Evolutionary conservation across 1,140 invertebrate species (phyloP).

Genomic region (Uloborus diversus): DNA sequence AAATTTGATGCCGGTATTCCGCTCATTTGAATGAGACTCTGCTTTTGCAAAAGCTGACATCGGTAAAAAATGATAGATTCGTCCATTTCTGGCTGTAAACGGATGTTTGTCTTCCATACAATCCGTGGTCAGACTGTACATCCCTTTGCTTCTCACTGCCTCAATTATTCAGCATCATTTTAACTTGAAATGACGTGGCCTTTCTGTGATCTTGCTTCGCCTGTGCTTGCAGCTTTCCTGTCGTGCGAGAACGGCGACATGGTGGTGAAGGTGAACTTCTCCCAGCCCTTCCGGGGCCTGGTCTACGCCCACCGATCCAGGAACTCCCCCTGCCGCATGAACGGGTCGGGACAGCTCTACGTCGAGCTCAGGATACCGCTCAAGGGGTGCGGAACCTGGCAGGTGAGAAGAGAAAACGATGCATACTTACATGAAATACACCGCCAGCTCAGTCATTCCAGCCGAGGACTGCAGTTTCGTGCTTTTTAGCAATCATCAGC

Average conservation of each 20-base stretch:
- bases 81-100: background rate
- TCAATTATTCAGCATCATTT: background rate
- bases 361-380: constrained; percentile 84
- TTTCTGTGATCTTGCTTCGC: background rate
- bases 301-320: constrained; percentile 86
- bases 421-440: too few species aligned
- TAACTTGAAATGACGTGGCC: background rate
- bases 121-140: background rate
- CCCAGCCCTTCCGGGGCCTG: constrained; percentile 87
- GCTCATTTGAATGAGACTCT: too few species aligned
- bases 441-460: too few species aligned
- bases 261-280: constrained; percentile 83
- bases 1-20: too few species aligned
- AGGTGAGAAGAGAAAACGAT: constrained; percentile 44
- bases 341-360: constrained; percentile 80
- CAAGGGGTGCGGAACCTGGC: constrained; percentile 86
- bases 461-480: too few species aligned
- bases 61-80: background rate
- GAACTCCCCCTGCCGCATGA: constrained; percentile 83
- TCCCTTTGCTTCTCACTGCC: background rate
- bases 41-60: too few species aligned
- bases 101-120: background rate
- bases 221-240: constrained; percentile 72
- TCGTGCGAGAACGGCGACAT: constrained; percentile 89
- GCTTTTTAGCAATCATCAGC: too few species aligned